Conservation (phyloP, 2,797 vertebrate species). For the Pseudochirops cupreus region DNA sequence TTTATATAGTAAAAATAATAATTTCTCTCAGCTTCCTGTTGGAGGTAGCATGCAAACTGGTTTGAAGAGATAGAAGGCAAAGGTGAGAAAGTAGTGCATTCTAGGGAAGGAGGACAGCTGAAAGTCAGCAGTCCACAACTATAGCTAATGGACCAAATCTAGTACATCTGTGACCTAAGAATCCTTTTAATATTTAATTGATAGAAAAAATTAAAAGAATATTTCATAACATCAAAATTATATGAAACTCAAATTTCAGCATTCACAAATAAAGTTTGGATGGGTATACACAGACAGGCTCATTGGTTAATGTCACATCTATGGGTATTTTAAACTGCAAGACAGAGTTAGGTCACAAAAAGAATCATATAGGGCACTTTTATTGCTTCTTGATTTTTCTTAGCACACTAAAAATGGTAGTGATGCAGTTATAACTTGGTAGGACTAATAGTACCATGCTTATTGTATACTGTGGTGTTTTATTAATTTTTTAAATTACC, state of each 20-base stretch:
- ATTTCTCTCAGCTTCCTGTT: not conserved
- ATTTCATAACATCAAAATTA: not conserved
- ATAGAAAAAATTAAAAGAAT: not conserved
- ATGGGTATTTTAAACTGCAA: not conserved
- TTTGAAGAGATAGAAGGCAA: not conserved
- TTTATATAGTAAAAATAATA: not conserved
- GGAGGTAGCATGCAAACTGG: not conserved
- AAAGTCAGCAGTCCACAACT: not conserved
- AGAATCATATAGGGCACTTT: not conserved
- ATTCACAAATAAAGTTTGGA: not conserved
- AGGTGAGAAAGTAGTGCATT: not conserved
- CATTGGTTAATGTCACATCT: not conserved
- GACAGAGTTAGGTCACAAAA: not conserved
- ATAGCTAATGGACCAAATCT: not conserved
- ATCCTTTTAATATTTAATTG: not conserved
- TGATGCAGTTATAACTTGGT: not conserved
- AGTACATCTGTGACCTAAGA: not conserved
- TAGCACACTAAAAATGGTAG: not conserved
- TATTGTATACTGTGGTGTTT: not conserved
- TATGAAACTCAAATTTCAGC: not conserved
- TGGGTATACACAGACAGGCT: not conserved
- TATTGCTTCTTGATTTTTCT: not conserved
- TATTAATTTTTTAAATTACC: not conserved
- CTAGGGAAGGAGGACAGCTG: not conserved
- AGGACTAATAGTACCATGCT: not conserved